Conservation (phyloP, 2,797 vertebrate species). For the Distichodus sexfasciatus region DNA sequence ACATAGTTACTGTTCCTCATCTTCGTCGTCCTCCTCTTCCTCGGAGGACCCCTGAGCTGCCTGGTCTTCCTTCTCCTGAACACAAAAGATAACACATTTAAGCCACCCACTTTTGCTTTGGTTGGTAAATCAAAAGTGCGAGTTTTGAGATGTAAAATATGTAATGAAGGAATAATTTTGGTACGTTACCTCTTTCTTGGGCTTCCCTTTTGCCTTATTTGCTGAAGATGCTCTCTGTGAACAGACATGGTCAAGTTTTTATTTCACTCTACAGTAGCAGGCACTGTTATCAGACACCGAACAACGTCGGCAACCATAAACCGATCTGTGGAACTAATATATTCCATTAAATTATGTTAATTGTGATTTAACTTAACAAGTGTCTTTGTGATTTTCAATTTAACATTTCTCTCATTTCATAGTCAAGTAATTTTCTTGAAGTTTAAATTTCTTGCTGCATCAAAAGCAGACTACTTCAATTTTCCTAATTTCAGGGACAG, state of each 20-base stretch:
- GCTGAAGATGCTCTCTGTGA: conserved; percentile 42
- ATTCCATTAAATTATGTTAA: too few species aligned
- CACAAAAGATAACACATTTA: neutral
- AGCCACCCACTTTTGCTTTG: neutral
- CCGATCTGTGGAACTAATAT: too few species aligned
- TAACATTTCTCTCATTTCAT: too few species aligned
- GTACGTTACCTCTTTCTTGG: conserved; percentile 47
- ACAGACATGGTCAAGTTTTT: neutral
- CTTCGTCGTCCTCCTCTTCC: conserved; percentile 48
- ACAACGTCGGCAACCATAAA: too few species aligned
- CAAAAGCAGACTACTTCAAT: too few species aligned
- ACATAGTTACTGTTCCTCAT: conserved; percentile 45
- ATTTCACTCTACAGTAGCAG: neutral
- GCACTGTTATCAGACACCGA: too few species aligned
- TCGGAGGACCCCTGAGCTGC: conserved; percentile 48
- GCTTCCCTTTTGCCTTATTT: conserved; percentile 43
- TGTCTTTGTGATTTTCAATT: too few species aligned
- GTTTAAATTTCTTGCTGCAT: too few species aligned
- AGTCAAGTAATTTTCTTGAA: too few species aligned
- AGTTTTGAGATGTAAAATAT: neutral
- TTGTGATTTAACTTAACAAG: too few species aligned
- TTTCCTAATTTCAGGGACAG: too few species aligned
- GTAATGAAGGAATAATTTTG: neutral
- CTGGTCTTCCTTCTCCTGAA: conserved; percentile 46
- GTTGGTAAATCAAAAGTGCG: neutral